Evolutionary conservation across 2,113 vertebrate species (phyloP).

Genomic region (Rhizomys pruinosus): DNA sequence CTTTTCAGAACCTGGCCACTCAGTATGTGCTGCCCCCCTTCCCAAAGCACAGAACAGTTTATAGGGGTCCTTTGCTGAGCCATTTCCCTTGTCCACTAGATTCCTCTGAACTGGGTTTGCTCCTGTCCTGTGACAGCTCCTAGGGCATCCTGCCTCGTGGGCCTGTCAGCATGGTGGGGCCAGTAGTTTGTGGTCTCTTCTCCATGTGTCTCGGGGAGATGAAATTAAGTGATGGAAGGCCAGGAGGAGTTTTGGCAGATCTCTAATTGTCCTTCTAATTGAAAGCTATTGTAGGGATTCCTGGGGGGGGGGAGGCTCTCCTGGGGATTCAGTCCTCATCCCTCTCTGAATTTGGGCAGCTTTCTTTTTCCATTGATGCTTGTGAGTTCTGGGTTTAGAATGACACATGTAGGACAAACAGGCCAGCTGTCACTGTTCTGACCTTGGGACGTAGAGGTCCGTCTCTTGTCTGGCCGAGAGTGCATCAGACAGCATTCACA

Average conservation of each 20-base stretch:
- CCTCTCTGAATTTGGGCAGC: neutral
- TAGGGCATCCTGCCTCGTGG: neutral
- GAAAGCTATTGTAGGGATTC: constrained; percentile 26
- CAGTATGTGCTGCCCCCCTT: neutral
- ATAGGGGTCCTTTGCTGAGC: neutral
- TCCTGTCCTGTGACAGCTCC: neutral
- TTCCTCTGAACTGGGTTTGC: neutral
- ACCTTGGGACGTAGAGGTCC: neutral
- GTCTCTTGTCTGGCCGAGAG: neutral
- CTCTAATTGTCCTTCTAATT: constrained; percentile 52
- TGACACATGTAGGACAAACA: rapidly evolving
- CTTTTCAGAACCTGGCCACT: neutral
- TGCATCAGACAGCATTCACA: neutral
- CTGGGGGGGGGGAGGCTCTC: neutral
- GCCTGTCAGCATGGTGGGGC: neutral
- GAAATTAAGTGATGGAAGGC: constrained; percentile 3
- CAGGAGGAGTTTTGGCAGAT: constrained; percentile 35
- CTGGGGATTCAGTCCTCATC: neutral
- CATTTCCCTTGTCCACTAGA: neutral
- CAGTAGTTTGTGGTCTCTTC: neutral
- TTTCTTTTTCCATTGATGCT: neutral
- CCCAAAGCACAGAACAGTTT: neutral
- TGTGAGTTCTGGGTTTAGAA: neutral
- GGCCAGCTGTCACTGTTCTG: neutral
- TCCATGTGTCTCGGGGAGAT: neutral